A percentile compares a stretch with the other conserved stretches of the same genome.
These are phyloP conservation scores for Cheilosia vulpina DNA, from an alignment of 2,888 invertebrate species.

Conservation along the genomic window DNA sequence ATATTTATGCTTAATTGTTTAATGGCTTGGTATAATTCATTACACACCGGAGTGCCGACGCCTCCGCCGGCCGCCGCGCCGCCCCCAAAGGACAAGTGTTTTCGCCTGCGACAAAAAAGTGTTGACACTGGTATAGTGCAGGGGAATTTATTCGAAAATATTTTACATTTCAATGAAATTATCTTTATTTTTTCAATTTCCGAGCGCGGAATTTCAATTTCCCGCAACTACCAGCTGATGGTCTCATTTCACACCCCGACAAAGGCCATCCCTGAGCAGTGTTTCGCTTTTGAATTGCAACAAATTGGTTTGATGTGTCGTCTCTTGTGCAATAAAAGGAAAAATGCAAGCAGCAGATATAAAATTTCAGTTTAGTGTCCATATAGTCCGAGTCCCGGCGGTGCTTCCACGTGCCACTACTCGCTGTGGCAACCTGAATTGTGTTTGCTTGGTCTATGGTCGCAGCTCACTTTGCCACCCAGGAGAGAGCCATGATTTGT, in stretches of 20 bases:
- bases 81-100: slow-evolving; percentile 35
- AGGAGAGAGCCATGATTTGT: slow-evolving; percentile 41
- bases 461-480: slow-evolving; percentile 39
- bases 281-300: slow-evolving; percentile 60
- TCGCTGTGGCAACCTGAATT: slow-evolving; percentile 5
- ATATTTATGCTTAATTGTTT: slow-evolving; percentile 51
- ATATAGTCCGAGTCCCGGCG: slow-evolving; percentile 6
- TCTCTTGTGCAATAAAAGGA: slow-evolving; percentile 42
- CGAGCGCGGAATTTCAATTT: slow-evolving; percentile 64
- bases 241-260: slow-evolving; percentile 6
- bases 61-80: too few relatives aligned
- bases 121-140: background rate
- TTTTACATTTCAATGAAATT: slow-evolving; percentile 51
- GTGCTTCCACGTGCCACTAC: slow-evolving; percentile 17
- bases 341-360: slow-evolving; percentile 47
- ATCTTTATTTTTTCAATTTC: slow-evolving; percentile 56
- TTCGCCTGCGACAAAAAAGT: slow-evolving; percentile 30
- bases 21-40: slow-evolving; percentile 63
- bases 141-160: slow-evolving; percentile 55
- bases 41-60: slow-evolving; percentile 21
- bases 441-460: slow-evolving; percentile 28
- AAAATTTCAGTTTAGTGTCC: slow-evolving; percentile 54
- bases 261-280: slow-evolving; percentile 12
- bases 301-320: slow-evolving; percentile 67
- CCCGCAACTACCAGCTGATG: slow-evolving; percentile 11